Base-by-base conservation (phyloP, 2,888 invertebrate genomes). In the Serrognathus titanus region DNA sequence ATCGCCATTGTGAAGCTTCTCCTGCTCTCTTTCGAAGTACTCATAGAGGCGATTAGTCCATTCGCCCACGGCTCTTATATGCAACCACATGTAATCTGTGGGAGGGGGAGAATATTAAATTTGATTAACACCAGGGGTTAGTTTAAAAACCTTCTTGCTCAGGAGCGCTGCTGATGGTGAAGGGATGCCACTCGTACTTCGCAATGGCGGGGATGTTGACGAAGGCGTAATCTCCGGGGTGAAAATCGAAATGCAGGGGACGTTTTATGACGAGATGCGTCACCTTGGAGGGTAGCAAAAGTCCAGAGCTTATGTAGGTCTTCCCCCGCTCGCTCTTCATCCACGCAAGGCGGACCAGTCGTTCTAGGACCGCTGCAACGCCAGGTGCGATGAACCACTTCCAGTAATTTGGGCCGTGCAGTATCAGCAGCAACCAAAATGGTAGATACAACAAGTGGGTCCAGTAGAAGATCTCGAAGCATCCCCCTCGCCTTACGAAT, bases 381-480 rank as follows among this genome's bases (percentile, higher is more conserved):
- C 92, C 93, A 0, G 96, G 96, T 2, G 86, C 76, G 36, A 93
- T 79, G 74, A 96, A 93, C 95, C 96, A 97, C 75, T 92, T 94
- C 94, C 95, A 96, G 77, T 94, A 97, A 75, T 92, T 92, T 0
- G 94, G 94, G 0, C 89, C 94, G 75, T 97, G 97, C 56, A 95
- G 82, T 45, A 94, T 83, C 10, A 90, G 79, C 2, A 96, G 76
- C 12, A 90, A 78, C 92, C 92, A 95, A 75, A 94, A 96, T 0
- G 91, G 90, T 2, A 94, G 80, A 76, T 94, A 94, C 59, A 97
- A 80, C 36, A 94, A 79, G 74, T 97, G 97, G 0, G 94, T 92
- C 91, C 94, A 95, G 78, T 96, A 96, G 77, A 97, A 97, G 31
- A 93, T 91, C 85, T 96, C 94, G 74, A 96, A 97, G 68, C 90